Percentiles rank a stretch among this genome's conserved stretches.
These are phyloP conservation scores for Euthynnus affinis DNA, from an alignment of 2,797 vertebrate genomes.

Conservation along the genomic window DNA sequence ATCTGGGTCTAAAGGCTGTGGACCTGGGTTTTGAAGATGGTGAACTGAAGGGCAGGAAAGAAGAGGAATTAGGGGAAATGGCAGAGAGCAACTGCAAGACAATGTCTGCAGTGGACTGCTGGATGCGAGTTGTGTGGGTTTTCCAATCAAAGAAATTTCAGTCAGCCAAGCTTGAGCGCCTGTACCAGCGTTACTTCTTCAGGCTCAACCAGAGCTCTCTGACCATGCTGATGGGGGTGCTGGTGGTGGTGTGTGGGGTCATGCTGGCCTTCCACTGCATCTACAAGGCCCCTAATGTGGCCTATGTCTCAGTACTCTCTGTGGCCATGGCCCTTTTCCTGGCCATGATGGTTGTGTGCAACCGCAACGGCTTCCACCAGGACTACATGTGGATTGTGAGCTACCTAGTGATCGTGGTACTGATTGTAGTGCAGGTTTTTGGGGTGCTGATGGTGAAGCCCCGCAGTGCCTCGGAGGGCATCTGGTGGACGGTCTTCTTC, in stretches of 20 bases:
- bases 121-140: conserved; percentile 86
- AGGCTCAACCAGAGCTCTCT: conserved; percentile 98
- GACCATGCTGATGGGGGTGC: conserved; percentile 96
- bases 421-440: conserved; percentile 91
- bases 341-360: conserved; percentile 95
- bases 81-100: conserved; percentile 70
- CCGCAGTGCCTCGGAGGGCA: conserved; percentile 90
- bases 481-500: conserved; percentile 98
- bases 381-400: conserved; percentile 99
- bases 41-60: conserved; percentile 82
- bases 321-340: conserved; percentile 91
- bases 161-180: conserved; percentile 94
- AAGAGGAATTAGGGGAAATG: conserved; percentile 70
- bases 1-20: conserved; percentile 89
- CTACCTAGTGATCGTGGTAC: conserved; percentile 92
- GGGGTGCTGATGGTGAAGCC: conserved; percentile 88
- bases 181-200: conserved; percentile 99
- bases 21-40: conserved; percentile 91
- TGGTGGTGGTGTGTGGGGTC: conserved; percentile 92
- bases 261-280: conserved; percentile 93
- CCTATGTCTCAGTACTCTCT: conserved; percentile 87
- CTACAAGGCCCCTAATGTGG: conserved; percentile 72
- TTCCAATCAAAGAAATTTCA: conserved; percentile 97
- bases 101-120: conserved; percentile 84
- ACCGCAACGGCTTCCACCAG: conserved; percentile 95